Conservation (phyloP, 1,140 invertebrate species). For the Saccostrea cuccullata region DNA sequence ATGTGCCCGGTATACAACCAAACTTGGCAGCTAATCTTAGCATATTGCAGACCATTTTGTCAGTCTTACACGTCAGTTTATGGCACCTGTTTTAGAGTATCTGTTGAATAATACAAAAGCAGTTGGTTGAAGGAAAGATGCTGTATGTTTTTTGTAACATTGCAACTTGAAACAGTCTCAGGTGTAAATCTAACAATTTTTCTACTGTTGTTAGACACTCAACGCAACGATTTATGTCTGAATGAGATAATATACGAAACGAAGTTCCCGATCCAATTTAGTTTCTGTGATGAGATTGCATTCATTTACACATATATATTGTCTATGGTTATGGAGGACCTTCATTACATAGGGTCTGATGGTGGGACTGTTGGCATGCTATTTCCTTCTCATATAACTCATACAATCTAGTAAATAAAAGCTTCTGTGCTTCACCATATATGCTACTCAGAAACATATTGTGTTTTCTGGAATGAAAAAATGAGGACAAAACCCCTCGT, state of each 20-base stretch:
- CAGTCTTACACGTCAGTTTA: background rate
- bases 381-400: background rate
- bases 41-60: background rate
- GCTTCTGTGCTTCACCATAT: background rate
- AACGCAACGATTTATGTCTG: background rate
- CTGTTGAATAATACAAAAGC: too few species aligned
- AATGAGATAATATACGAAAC: background rate
- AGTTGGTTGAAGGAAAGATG: background rate
- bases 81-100: too few species aligned
- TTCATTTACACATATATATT: background rate
- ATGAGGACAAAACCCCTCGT: constrained; percentile 12
- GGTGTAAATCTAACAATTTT: background rate
- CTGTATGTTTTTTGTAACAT: background rate
- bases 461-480: constrained; percentile 45
- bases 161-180: too few species aligned
- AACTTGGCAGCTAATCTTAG: background rate
- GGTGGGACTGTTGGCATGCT: background rate
- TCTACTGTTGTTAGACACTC: background rate
- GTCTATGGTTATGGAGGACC: background rate
- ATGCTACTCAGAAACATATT: constrained; percentile 30
- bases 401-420: background rate
- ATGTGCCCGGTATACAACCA: background rate
- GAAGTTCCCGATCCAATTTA: background rate
- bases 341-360: background rate
- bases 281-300: background rate